Percentiles rank a stretch among this genome's conserved stretches.
Evolutionary conservation across 2,113 vertebrate genomes (phyloP).

Genomic region (Sarotherodon lohbergeri): DNA sequence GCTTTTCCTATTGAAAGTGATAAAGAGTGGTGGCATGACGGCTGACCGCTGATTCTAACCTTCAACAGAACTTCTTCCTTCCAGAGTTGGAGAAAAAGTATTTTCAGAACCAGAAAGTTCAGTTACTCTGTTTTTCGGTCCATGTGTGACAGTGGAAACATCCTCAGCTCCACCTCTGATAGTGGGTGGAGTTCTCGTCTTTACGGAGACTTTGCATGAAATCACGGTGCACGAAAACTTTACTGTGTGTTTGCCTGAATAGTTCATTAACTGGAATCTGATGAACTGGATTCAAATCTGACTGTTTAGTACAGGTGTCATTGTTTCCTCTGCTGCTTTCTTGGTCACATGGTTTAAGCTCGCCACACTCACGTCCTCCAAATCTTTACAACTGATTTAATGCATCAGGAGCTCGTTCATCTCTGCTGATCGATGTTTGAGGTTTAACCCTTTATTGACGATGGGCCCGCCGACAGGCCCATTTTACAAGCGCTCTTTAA

Average conservation of each 20-base stretch:
- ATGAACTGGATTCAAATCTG: neutral
- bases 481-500: neutral
- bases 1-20: conserved; percentile 4
- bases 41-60: neutral
- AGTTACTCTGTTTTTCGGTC: neutral
- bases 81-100: neutral
- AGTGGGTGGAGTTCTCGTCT: neutral
- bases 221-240: neutral
- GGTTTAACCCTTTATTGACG: neutral
- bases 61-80: neutral
- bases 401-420: neutral
- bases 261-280: neutral
- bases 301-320: neutral
- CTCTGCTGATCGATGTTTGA: neutral
- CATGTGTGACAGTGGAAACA: neutral
- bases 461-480: neutral
- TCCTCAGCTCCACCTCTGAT: neutral
- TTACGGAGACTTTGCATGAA: neutral
- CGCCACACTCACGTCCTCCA: neutral
- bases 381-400: neutral
- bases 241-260: neutral
- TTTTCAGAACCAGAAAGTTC: neutral
- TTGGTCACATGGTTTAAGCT: neutral
- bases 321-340: neutral
- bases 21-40: neutral